Percentiles rank a stretch among this genome's conserved stretches.
Conservation (phyloP, 1,140 invertebrate species). For the Neodiprion lecontei region DNA sequence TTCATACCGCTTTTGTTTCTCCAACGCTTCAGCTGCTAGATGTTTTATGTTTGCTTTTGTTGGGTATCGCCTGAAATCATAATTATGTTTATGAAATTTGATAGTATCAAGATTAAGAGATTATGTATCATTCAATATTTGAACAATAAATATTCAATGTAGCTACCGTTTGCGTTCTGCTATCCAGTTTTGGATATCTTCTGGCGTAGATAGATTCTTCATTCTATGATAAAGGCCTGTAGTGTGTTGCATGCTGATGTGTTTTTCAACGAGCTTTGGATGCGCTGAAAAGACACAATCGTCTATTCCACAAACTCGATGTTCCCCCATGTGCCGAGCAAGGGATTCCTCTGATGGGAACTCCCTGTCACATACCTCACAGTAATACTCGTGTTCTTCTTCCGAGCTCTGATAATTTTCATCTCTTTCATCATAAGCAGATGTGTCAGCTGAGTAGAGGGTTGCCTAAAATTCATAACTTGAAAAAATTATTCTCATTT, state of each 20-base stretch:
- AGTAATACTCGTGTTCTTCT: slow-evolving; percentile 58
- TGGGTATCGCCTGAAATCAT: slow-evolving; percentile 65
- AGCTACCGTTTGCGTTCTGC: slow-evolving; percentile 74
- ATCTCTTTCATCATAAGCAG: slow-evolving; percentile 37
- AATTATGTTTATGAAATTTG: slow-evolving; percentile 19
- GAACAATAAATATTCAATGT: slow-evolving; percentile 24
- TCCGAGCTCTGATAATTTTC: slow-evolving; percentile 36
- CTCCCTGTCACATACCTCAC: slow-evolving; percentile 79
- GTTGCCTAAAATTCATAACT: slow-evolving; percentile 42
- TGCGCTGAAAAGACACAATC: slow-evolving; percentile 83
- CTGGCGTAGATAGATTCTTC: slow-evolving; percentile 73
- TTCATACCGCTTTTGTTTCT: slow-evolving; percentile 74
- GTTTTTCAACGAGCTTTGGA: slow-evolving; percentile 78
- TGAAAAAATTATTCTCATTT: background rate
- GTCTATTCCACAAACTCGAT: slow-evolving; percentile 78
- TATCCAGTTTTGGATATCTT: slow-evolving; percentile 84
- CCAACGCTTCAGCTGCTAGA: slow-evolving; percentile 67
- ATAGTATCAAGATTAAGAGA: slow-evolving; percentile 15
- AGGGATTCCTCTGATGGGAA: slow-evolving; percentile 68
- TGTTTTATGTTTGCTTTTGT: slow-evolving; percentile 75
- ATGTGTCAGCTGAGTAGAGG: slow-evolving; percentile 38
- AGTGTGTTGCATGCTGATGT: slow-evolving; percentile 81
- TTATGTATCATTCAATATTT: background rate
- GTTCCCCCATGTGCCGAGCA: slow-evolving; percentile 70
- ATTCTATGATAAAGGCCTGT: slow-evolving; percentile 81